These are phyloP conservation scores for Antheraea pernyi DNA, from an alignment of 1,140 invertebrate genomes.

Conservation along the genomic window DNA sequence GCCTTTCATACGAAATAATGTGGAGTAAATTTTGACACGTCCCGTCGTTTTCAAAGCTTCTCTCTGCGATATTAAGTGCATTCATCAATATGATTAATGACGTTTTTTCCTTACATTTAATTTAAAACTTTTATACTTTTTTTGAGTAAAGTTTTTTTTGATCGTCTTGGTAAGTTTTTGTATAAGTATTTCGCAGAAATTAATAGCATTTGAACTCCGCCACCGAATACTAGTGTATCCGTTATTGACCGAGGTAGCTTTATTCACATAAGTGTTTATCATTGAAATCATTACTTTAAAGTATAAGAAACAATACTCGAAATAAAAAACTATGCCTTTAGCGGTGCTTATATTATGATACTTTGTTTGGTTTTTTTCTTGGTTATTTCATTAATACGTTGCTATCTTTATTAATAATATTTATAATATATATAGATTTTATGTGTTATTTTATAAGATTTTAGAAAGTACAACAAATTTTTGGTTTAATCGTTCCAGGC, in stretches of 20 bases:
- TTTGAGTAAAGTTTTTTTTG: neutral
- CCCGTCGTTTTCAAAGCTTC: constrained; percentile 16
- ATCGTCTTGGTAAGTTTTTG: constrained; percentile 30
- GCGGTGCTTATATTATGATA: too few relatives aligned
- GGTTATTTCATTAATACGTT: too few relatives aligned
- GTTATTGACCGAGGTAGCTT: neutral
- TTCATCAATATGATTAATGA: constrained; percentile 59
- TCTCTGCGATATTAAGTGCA: constrained; percentile 36
- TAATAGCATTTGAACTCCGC: constrained; percentile 34
- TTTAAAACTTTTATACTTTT: constrained; percentile 32
- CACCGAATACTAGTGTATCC: neutral
- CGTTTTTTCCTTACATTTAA: constrained; percentile 34
- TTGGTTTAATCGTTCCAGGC: too few relatives aligned
- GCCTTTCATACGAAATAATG: neutral
- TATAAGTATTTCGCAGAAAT: constrained; percentile 39
- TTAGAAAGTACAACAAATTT: too few relatives aligned
- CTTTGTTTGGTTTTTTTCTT: too few relatives aligned
- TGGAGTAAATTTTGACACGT: constrained; percentile 21
- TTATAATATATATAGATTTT: too few relatives aligned
- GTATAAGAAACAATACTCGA: too few relatives aligned
- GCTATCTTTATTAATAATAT: too few relatives aligned
- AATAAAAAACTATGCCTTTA: too few relatives aligned
- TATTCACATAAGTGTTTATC: too few relatives aligned
- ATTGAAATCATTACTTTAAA: too few relatives aligned
- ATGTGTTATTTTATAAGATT: too few relatives aligned